Evolutionary conservation across 2,113 vertebrate genomes (phyloP).

Genomic region (Maccullochella peelii): DNA sequence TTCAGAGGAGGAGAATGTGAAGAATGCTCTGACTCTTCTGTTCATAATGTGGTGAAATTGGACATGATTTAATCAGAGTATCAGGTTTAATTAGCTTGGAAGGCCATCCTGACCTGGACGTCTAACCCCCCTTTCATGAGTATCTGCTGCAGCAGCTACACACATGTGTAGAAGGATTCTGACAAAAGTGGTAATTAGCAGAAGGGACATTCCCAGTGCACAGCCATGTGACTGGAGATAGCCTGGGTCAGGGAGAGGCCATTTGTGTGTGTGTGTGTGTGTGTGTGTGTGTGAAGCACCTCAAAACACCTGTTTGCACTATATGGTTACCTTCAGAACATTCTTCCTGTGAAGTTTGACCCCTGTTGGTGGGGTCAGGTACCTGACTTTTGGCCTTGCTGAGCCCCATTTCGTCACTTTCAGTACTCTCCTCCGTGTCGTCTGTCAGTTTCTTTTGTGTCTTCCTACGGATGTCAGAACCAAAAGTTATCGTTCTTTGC

Average conservation of each 20-base stretch:
- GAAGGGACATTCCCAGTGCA: slow-evolving; percentile 34
- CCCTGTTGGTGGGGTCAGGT: slow-evolving; percentile 3
- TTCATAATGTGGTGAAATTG: slow-evolving; percentile 54
- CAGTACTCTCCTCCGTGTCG: slow-evolving; percentile 13
- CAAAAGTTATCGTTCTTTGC: neutral
- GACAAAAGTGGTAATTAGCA: slow-evolving; percentile 44
- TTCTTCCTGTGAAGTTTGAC: slow-evolving; percentile 54
- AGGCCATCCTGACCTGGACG: slow-evolving; percentile 18
- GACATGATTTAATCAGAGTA: slow-evolving; percentile 56
- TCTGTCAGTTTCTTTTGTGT: slow-evolving; percentile 4
- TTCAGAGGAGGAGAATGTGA: slow-evolving; percentile 62
- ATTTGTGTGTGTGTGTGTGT: slow-evolving; percentile 11
- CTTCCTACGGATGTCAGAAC: slow-evolving; percentile 37
- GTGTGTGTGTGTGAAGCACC: slow-evolving; percentile 11
- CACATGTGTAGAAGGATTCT: slow-evolving; percentile 7
- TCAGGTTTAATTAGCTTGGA: slow-evolving; percentile 60
- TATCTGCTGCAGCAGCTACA: slow-evolving; percentile 21
- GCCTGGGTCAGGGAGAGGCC: slow-evolving; percentile 17
- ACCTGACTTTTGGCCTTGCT: slow-evolving; percentile 42
- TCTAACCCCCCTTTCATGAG: slow-evolving; percentile 1
- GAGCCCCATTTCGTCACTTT: slow-evolving; percentile 5
- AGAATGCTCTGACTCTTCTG: slow-evolving; percentile 61
- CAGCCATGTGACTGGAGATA: slow-evolving; percentile 40
- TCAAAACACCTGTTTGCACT: slow-evolving; percentile 48
- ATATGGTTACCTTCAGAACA: slow-evolving; percentile 28